Evolutionary conservation across 2,113 vertebrate species (phyloP).

Genomic region (Galeopterus variegatus): DNA sequence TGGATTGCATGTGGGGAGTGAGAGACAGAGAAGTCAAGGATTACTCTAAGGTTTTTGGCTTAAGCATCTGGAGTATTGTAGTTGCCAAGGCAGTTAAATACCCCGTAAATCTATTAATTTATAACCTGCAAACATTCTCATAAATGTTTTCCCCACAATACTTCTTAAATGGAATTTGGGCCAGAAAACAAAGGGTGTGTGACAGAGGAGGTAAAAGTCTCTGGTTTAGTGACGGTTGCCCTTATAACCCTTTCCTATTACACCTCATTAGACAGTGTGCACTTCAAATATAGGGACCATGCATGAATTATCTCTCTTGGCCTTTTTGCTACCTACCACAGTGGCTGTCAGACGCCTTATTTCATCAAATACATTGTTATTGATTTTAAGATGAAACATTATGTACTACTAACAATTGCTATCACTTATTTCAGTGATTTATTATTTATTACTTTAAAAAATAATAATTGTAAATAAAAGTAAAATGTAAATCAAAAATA

Average conservation of each 20-base stretch:
- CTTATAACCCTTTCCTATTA: not conserved
- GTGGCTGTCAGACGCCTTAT: not conserved
- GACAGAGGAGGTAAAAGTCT: not conserved
- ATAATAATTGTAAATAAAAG: not conserved
- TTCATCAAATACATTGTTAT: conserved; percentile 19
- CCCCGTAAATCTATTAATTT: conserved; percentile 11
- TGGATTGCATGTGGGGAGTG: not conserved
- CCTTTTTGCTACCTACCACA: not conserved
- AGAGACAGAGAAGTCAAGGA: not conserved
- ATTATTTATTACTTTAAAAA: not conserved
- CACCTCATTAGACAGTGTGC: not conserved
- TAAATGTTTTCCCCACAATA: not conserved
- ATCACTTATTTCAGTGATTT: not conserved
- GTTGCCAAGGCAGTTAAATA: not conserved
- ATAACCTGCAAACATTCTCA: conserved; percentile 3
- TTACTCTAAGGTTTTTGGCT: not conserved
- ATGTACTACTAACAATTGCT: not conserved
- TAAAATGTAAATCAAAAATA: not conserved
- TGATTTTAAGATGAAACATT: conserved; percentile 59
- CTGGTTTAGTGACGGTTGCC: not conserved
- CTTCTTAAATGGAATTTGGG: not conserved
- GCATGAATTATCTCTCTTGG: not conserved
- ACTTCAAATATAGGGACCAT: not conserved
- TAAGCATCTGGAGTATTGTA: not conserved
- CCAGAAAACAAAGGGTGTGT: not conserved